Evolutionary conservation across 2,888 invertebrate genomes (phyloP).

Genomic region (Leptinotarsa peninsularis): DNA sequence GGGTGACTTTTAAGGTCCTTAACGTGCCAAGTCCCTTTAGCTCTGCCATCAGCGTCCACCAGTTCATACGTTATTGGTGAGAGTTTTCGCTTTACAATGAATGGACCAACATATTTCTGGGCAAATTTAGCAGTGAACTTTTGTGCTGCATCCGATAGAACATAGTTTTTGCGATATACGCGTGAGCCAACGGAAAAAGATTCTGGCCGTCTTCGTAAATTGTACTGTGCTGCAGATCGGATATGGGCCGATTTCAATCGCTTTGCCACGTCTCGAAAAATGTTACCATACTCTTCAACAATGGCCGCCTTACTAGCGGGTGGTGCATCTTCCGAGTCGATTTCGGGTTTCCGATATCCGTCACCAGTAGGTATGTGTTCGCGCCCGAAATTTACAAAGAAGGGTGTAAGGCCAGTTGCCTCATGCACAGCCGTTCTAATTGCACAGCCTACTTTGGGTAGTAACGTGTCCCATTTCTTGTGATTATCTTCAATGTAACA

Average conservation of each 20-base stretch:
- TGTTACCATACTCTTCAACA: not conserved
- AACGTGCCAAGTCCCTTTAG: constrained; percentile 22
- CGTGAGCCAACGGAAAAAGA: not conserved
- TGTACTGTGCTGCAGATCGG: not conserved
- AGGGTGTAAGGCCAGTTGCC: constrained; percentile 37
- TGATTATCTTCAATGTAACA: constrained; percentile 51
- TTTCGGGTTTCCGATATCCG: not conserved
- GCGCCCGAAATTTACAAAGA: constrained; percentile 41
- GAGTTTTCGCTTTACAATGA: constrained; percentile 5
- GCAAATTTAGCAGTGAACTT: constrained; percentile 48
- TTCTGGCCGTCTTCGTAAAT: not conserved
- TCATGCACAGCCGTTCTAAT: constrained; percentile 36
- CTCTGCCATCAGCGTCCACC: not conserved
- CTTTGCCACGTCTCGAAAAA: constrained; percentile 25
- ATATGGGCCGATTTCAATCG: constrained; percentile 5
- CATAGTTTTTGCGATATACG: constrained; percentile 20
- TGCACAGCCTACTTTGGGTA: constrained; percentile 36
- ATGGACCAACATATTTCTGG: constrained; percentile 48
- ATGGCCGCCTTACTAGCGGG: not conserved
- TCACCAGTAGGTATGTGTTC: constrained; percentile 24
- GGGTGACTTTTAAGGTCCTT: not conserved
- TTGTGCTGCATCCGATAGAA: constrained; percentile 45
- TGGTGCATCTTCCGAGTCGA: not conserved
- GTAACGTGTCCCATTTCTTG: constrained; percentile 39
- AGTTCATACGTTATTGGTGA: constrained; percentile 20